phyloP scores from a whole-genome alignment of 2,888 invertebrate species.

The Elaeidobius kamerunicus region DNA sequence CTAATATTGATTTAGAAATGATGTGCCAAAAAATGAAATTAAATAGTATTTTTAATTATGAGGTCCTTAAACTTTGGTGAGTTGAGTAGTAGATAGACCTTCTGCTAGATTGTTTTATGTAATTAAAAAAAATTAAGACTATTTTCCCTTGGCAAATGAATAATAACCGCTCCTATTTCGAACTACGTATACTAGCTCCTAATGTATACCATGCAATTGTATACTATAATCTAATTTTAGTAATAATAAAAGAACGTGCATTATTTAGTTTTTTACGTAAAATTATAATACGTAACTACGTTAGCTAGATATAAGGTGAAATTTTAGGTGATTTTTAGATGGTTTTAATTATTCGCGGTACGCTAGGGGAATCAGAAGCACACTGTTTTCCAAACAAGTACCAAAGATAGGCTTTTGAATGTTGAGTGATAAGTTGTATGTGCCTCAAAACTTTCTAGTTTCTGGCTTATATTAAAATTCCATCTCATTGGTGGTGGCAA shows the following conservation, averaged over 20 bases:
- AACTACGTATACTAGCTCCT: constrained; percentile 22
- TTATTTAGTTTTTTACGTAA: constrained; percentile 30
- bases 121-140: neutral
- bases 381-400: too few relatives aligned
- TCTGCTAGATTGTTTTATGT: too few relatives aligned
- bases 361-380: too few relatives aligned
- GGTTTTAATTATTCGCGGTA: neutral
- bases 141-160: neutral
- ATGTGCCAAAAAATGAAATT: too few relatives aligned
- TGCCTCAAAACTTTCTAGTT: too few relatives aligned
- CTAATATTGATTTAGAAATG: too few relatives aligned
- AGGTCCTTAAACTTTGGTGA: too few relatives aligned
- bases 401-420: too few relatives aligned
- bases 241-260: constrained; percentile 18
- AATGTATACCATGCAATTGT: constrained; percentile 29
- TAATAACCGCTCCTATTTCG: constrained; percentile 4
- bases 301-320: constrained; percentile 8
- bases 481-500: too few relatives aligned
- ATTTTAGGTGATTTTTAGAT: neutral
- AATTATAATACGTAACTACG: constrained; percentile 8
- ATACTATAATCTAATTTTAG: constrained; percentile 21
- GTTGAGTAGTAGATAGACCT: too few relatives aligned
- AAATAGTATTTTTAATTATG: too few relatives aligned
- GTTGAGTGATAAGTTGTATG: neutral
- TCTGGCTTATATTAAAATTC: too few relatives aligned